phyloP scores from a whole-genome alignment of 2,113 vertebrate species.

The Sialia sialis region DNA sequence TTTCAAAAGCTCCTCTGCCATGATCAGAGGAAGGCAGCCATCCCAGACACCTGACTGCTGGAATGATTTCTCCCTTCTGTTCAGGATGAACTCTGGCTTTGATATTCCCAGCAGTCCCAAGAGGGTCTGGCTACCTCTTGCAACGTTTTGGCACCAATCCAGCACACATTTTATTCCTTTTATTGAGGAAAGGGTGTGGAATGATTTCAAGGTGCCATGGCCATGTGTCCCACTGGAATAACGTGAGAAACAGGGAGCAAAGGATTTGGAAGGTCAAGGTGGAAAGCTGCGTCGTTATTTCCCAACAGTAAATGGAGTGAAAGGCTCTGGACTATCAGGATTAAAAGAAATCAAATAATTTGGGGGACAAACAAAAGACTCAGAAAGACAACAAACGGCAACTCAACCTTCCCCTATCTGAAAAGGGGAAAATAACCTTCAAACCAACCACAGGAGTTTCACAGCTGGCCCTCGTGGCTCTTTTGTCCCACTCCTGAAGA shows the following conservation, averaged over 20 bases:
- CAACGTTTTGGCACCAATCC: not conserved
- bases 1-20: not conserved
- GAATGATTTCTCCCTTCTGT: not conserved
- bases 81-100: not conserved
- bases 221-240: not conserved
- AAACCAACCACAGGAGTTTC: not conserved
- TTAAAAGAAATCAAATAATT: not conserved
- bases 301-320: not conserved
- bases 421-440: not conserved
- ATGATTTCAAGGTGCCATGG: not conserved
- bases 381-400: not conserved
- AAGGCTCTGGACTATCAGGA: not conserved
- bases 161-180: not conserved
- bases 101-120: not conserved
- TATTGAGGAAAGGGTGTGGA: not conserved
- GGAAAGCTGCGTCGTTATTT: not conserved
- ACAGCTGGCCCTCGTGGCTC: accelerated
- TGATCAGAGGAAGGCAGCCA: not conserved
- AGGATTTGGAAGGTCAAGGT: not conserved
- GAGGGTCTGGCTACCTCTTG: not conserved
- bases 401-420: not conserved
- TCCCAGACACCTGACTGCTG: not conserved
- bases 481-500: not conserved
- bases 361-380: not conserved
- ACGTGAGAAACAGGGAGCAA: not conserved